Conservation (phyloP, 64 coral and sea anemone species). For the Porites lutea region DNA sequence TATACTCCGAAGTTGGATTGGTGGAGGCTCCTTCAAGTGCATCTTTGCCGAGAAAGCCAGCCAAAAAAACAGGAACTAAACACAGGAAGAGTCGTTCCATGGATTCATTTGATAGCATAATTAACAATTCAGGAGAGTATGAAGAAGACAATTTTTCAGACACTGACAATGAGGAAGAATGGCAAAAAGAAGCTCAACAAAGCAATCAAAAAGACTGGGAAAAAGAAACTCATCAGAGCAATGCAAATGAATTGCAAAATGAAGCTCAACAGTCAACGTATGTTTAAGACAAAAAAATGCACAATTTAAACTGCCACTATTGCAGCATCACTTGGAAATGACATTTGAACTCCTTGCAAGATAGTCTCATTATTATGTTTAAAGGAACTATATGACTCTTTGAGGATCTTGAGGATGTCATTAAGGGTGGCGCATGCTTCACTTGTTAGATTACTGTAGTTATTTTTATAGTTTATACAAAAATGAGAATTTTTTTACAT, state of each 20-base stretch:
- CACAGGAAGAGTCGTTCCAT: conserved; percentile 1
- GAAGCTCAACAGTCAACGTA: conserved; percentile 34
- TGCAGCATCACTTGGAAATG: neutral
- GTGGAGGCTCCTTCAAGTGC: neutral
- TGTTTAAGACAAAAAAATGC: neutral
- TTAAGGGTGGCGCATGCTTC: no score
- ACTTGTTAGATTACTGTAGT: no score
- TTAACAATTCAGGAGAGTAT: neutral
- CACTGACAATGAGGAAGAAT: conserved; percentile 49
- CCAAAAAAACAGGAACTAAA: neutral
- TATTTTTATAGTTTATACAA: no score
- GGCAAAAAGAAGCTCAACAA: conserved; percentile 41
- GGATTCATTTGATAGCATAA: neutral
- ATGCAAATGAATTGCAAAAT: conserved; percentile 35
- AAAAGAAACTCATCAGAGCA: conserved; percentile 14
- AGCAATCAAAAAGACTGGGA: conserved; percentile 36
- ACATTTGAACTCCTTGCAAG: neutral
- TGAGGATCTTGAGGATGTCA: no score
- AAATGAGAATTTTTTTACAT: no score
- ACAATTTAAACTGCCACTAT: no score
- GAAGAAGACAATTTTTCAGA: conserved; percentile 65
- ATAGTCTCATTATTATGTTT: no score
- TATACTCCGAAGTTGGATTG: neutral
- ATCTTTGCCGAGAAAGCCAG: neutral
- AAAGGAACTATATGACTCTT: no score